phyloP scores from a whole-genome alignment of 2,888 invertebrate genomes.

The Drosophila macrothrix region DNA sequence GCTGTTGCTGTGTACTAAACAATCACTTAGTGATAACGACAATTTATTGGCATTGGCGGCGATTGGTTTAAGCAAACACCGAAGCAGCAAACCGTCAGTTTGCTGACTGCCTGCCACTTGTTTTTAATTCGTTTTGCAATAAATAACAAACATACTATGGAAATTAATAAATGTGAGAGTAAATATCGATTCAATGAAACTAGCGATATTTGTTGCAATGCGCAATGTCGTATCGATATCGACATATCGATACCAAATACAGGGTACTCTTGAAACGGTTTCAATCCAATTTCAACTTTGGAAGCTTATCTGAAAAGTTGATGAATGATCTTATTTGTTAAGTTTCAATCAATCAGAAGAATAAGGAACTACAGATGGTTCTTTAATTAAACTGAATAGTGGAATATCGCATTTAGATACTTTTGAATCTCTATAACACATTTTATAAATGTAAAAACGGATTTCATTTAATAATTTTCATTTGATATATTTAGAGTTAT shows the following conservation, averaged over 20 bases:
- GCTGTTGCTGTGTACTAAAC: neutral
- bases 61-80: constrained; percentile 12
- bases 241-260: constrained; percentile 1
- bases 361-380: no score
- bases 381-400: neutral
- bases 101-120: constrained; percentile 29
- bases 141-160: constrained; percentile 55
- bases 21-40: constrained; percentile 37
- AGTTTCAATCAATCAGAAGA: neutral
- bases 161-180: constrained; percentile 22
- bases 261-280: constrained; percentile 7
- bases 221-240: neutral
- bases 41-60: constrained; percentile 25
- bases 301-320: neutral
- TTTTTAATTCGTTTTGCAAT: constrained; percentile 55
- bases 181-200: constrained; percentile 33
- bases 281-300: neutral
- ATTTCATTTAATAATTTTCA: neutral
- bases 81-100: constrained; percentile 7
- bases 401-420: neutral
- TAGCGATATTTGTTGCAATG: constrained; percentile 3
- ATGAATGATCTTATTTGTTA: neutral
- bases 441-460: neutral
- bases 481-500: neutral
- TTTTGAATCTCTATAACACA: neutral